Evolutionary conservation across 2,888 invertebrate species (phyloP).

Genomic region (Ectobius pallidus): DNA sequence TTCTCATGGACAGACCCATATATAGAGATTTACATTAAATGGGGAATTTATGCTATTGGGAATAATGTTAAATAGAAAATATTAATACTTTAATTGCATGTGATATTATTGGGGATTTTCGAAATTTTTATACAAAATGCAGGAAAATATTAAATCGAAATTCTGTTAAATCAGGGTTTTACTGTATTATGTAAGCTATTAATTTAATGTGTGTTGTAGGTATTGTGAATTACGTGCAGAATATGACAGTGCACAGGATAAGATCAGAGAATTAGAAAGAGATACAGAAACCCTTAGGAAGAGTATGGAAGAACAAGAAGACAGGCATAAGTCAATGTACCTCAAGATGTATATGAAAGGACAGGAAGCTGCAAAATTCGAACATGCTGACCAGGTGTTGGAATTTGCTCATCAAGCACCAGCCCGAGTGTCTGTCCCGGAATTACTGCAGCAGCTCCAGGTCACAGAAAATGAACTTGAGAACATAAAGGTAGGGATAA

Average conservation of each 20-base stretch:
- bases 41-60: too few species aligned
- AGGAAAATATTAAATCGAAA: too few species aligned
- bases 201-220: too few species aligned
- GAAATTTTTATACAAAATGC: too few species aligned
- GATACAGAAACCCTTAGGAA: slow-evolving; percentile 73
- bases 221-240: slow-evolving; percentile 72
- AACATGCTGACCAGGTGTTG: slow-evolving; percentile 66
- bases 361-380: slow-evolving; percentile 76
- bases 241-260: slow-evolving; percentile 65
- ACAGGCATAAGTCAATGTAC: slow-evolving; percentile 76
- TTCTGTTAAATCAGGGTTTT: too few species aligned
- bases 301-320: slow-evolving; percentile 73
- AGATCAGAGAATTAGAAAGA: slow-evolving; percentile 71
- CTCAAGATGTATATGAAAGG: slow-evolving; percentile 84
- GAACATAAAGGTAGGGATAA: slow-evolving; percentile 81
- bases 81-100: too few species aligned
- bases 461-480: slow-evolving; percentile 86
- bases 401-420: slow-evolving; percentile 65
- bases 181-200: too few species aligned
- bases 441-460: slow-evolving; percentile 81
- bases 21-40: too few species aligned
- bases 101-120: too few species aligned
- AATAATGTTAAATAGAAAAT: too few species aligned
- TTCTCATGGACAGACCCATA: too few species aligned
- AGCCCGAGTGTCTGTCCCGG: slow-evolving; percentile 77